A percentile compares a stretch with the other conserved stretches of the same genome.
Evolutionary conservation across 1,140 invertebrate genomes (phyloP).

Genomic region (Macrocentrus cingulum): DNA sequence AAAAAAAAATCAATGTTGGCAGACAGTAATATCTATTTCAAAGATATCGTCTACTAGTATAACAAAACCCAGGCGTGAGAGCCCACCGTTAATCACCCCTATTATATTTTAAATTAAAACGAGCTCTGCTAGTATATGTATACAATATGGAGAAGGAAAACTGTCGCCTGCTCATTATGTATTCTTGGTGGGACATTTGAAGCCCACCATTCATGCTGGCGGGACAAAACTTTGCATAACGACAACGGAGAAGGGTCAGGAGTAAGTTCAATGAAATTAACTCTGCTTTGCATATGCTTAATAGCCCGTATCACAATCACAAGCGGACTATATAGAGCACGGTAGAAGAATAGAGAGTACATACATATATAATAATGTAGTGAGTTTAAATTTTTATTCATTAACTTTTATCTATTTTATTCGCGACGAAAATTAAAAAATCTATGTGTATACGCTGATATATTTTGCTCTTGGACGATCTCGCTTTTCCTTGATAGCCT

Average conservation of each 20-base stretch:
- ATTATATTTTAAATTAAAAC: not conserved
- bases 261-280: conserved; percentile 54
- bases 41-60: too few relatives aligned
- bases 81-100: not conserved
- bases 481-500: not conserved
- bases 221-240: conserved; percentile 41
- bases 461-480: not conserved
- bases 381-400: conserved; percentile 5
- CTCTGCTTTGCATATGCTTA: conserved; percentile 50
- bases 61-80: too few relatives aligned
- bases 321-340: not conserved
- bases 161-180: conserved; percentile 41
- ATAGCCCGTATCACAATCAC: conserved; percentile 36
- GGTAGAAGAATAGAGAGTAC: not conserved
- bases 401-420: not conserved
- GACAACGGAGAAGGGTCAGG: conserved; percentile 16
- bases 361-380: conserved; percentile 23
- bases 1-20: too few relatives aligned
- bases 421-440: not conserved
- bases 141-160: too few relatives aligned
- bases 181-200: conserved; percentile 42
- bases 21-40: too few relatives aligned
- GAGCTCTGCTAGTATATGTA: not conserved
- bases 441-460: not conserved
- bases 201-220: conserved; percentile 40